Percentiles rank a stretch among this genome's conserved stretches.
Conservation (phyloP, 2,888 invertebrate genomes). For the Flexamia atlantica region DNA sequence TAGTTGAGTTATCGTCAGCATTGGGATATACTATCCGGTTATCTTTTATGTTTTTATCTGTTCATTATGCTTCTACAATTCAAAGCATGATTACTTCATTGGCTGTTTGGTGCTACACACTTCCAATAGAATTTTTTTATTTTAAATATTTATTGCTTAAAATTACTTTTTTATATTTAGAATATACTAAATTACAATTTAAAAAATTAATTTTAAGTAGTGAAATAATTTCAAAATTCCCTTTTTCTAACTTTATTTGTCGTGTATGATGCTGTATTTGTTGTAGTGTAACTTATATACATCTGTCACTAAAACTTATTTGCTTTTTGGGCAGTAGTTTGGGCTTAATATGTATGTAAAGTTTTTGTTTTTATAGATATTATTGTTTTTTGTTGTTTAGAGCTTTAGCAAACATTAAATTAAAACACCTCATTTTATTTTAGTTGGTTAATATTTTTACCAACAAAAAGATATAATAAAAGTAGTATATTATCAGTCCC, state of each 20-base stretch:
- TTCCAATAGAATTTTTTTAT: neutral
- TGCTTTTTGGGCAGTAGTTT: neutral
- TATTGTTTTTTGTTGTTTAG: neutral
- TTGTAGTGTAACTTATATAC: too few relatives aligned
- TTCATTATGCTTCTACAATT: constrained; percentile 17
- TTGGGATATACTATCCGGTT: neutral
- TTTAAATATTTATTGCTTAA: neutral
- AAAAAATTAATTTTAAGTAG: too few relatives aligned
- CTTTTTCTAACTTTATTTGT: too few relatives aligned
- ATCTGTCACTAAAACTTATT: neutral
- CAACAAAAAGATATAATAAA: too few relatives aligned
- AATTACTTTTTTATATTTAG: too few relatives aligned
- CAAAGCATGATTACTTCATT: constrained; percentile 7
- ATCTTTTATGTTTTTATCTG: neutral
- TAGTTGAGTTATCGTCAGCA: neutral
- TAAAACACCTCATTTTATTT: too few relatives aligned
- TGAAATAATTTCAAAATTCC: too few relatives aligned
- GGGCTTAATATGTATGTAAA: neutral
- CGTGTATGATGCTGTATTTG: too few relatives aligned
- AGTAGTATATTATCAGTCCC: too few relatives aligned
- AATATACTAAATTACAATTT: too few relatives aligned
- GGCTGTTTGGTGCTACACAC: constrained; percentile 15
- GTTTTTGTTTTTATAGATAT: neutral
- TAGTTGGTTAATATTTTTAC: too few relatives aligned
- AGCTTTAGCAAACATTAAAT: neutral